Percentiles rank a stretch among this genome's conserved stretches.
These are phyloP conservation scores for Xenus cinereus DNA, from an alignment of 2,113 vertebrate genomes.

Conservation along the genomic window DNA sequence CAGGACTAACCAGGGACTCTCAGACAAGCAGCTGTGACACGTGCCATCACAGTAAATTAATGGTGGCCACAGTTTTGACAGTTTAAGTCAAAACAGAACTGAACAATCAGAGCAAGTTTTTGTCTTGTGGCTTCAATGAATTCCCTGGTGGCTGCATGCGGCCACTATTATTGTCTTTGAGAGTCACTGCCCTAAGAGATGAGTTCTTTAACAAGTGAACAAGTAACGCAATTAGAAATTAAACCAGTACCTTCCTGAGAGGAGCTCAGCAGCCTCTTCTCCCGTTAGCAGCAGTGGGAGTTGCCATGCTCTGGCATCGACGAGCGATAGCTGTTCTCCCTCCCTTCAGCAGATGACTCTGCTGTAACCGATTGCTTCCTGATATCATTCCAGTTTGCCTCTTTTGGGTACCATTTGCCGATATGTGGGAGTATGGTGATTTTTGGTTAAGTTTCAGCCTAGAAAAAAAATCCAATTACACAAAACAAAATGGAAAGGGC, in stretches of 20 bases:
- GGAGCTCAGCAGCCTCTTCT: neutral
- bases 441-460: neutral
- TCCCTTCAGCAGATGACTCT: neutral
- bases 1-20: neutral
- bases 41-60: neutral
- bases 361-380: neutral
- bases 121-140: neutral
- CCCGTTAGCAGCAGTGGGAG: neutral
- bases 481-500: neutral
- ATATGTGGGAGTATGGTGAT: neutral
- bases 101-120: conserved; percentile 19
- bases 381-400: neutral
- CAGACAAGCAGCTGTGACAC: neutral
- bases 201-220: conserved; percentile 29
- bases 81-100: conserved; percentile 30
- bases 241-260: conserved; percentile 19
- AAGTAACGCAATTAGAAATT: conserved; percentile 30
- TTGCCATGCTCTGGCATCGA: neutral
- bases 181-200: conserved; percentile 4
- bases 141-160: neutral
- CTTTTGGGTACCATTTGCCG: neutral
- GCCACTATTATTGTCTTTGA: neutral
- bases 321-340: neutral
- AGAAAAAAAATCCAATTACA: neutral
- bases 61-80: neutral